Evolutionary conservation across 2,797 vertebrate genomes (phyloP).

Genomic region (Columba guinea): DNA sequence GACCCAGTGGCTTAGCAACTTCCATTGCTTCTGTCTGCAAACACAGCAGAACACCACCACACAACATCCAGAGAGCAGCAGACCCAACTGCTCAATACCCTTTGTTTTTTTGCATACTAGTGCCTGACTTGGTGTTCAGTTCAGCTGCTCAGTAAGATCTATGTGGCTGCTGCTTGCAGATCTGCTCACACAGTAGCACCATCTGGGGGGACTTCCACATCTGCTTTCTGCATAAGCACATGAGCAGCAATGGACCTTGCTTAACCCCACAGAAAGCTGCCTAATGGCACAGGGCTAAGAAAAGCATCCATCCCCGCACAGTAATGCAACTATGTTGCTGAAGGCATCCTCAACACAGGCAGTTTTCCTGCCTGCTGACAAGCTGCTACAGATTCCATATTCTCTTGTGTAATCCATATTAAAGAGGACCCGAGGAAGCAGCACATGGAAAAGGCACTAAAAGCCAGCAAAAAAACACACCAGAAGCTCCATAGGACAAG

Average conservation of each 20-base stretch:
- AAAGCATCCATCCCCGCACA: background rate
- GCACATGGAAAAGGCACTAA: background rate
- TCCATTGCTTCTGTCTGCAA: background rate
- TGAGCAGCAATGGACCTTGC: background rate
- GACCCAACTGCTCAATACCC: background rate
- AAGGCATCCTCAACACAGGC: background rate
- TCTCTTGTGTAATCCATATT: background rate
- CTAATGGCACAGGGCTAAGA: background rate
- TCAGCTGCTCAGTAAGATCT: background rate
- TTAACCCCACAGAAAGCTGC: background rate
- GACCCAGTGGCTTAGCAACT: background rate
- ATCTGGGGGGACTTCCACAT: background rate
- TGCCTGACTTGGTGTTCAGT: background rate
- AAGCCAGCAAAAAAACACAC: background rate
- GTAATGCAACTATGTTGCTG: background rate
- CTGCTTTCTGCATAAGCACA: background rate
- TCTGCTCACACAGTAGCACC: background rate
- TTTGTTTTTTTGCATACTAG: background rate
- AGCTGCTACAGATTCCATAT: background rate
- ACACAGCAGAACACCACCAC: background rate
- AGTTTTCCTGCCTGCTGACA: background rate
- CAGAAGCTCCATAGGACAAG: background rate
- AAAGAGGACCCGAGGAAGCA: background rate
- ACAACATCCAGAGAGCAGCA: background rate
- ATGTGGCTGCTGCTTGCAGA: background rate